Evolutionary conservation across 2,797 vertebrate genomes (phyloP), one percentile per base, ranked within the genome.

Genomic region (Poeciliopsis turneri): DNA sequence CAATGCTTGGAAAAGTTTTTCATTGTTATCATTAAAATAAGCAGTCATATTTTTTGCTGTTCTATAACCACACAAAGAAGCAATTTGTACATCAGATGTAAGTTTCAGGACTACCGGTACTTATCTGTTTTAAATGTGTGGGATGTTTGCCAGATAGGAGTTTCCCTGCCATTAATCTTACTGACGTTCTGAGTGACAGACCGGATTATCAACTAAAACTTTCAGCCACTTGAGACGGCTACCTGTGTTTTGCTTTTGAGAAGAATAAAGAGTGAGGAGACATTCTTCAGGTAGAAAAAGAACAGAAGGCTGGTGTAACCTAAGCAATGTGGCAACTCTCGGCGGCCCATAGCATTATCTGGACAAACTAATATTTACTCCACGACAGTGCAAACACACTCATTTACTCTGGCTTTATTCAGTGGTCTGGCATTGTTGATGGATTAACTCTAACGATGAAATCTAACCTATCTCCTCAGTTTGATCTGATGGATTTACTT

Each of bases 341-440:
- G 83, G 91, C 82, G 89, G 88, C 87, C 82, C n/a, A 66, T 82
- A 77, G 87, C 80, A 89, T 92, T 95, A 94, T 94, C 94, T 94
- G 89, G 90, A 94, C 91, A 94, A 94, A 94, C 94, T 93, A 95
- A 95, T 95, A 94, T 95, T 95, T 93, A 93, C 94, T 77, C 88
- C 91, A 18, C 43, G 85, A 82, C 90, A 92, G 89, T 85, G 90
- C 89, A 94, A 95, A 95, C 92, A 93, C 78, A 87, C 53, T 88
- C 80, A 91, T 93, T 92, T 89, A 88, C 90, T 84, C 84, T 80
- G 82, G 89, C 93, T 93, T 90, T 90, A 92, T 87, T 90, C 90
- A 75, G 59, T 43, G 81, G 81, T 71, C 80, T 80, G 87, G 82
- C 91, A 93, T 92, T 94, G 94, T 91, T 93, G 94, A 94, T 89